Percentiles rank a stretch among this genome's conserved stretches.
phyloP scores from a whole-genome alignment of 2,888 invertebrate genomes.

The Dorcus hopei region DNA sequence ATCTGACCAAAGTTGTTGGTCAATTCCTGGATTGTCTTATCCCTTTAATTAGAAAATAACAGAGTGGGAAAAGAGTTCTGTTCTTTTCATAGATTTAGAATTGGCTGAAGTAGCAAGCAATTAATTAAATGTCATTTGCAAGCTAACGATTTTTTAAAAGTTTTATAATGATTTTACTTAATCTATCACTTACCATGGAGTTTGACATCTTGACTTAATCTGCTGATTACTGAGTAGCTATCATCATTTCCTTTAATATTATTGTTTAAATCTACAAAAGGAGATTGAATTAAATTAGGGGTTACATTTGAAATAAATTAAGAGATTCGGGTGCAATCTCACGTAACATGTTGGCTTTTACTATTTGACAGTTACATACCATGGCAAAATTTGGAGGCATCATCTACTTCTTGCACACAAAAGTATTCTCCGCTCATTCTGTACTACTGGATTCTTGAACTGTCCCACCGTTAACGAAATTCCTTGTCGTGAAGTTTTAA shows the following conservation, averaged over 20 bases:
- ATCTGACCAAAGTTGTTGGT: too few species aligned
- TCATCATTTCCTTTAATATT: constrained; percentile 12
- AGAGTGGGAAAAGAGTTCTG: too few species aligned
- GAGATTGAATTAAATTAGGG: neutral
- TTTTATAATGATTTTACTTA: neutral
- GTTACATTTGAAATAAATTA: too few species aligned
- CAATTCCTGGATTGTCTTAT: too few species aligned
- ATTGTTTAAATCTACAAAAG: constrained; percentile 8
- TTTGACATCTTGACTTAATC: constrained; percentile 24
- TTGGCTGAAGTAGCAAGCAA: neutral
- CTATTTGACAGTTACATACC: constrained; percentile 9
- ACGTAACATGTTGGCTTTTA: too few species aligned
- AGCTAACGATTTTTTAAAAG: neutral
- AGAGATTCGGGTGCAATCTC: too few species aligned
- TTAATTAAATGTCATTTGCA: neutral
- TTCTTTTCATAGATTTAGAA: neutral
- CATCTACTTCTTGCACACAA: constrained; percentile 25
- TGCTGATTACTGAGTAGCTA: constrained; percentile 13
- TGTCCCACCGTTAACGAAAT: constrained; percentile 20
- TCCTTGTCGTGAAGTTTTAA: constrained; percentile 16
- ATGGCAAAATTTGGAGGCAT: constrained; percentile 21
- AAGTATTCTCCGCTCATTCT: constrained; percentile 31
- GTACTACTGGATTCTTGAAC: constrained; percentile 16
- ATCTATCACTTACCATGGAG: constrained; percentile 25
- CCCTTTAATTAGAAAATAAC: too few species aligned